Base-by-base conservation (phyloP, 2,888 invertebrate species). In the Gymnocheta viridis region DNA sequence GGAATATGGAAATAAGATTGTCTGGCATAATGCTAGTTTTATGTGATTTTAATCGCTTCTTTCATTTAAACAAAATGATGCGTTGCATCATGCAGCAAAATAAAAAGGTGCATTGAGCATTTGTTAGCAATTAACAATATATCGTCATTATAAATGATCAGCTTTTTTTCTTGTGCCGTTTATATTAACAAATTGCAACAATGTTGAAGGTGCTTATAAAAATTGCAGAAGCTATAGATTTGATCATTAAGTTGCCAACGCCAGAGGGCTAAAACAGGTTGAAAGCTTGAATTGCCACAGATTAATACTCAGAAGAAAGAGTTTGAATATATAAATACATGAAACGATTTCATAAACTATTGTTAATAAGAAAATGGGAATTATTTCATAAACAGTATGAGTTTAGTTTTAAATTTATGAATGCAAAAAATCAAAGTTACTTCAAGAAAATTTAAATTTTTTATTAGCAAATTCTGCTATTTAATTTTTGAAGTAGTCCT, bases 91-190 rank as follows among this genome's bases (percentile, higher is more conserved):
- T 47, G 41, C 1, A 12, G n/a, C 24, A 47, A 24, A 4, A 19
- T 3, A 51, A 78, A 78, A 80, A 83, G 76, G 76, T 80, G 82
- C 85, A 85, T 82, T 86, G 80, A 86, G 85, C 85, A 84, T 85
- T 85, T 85, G 85, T 85, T 84, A 85, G 79, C 85, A 86, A 87
- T 86, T 87, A 86, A 82, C 79, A 66, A 58, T 81, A 77, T 62
- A 70, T 60, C 64, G 66, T 51, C n/a, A 54, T 58, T 80, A 74
- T 80, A 83, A 83, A 80, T 54, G 58, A 60, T 74, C 58, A 38
- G 64, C 27, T 69, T 58, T 29, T 49, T 10, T 47, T 17, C 29
- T 38, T 56, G 24, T 24, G 9, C 29, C 32, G 47, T 77, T 62
- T 54, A 72, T 49, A 19, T 27, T 58, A 70, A 66, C 56, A 64